phyloP scores from a whole-genome alignment of 2,888 invertebrate species.

The Drosophila prostipennis region DNA sequence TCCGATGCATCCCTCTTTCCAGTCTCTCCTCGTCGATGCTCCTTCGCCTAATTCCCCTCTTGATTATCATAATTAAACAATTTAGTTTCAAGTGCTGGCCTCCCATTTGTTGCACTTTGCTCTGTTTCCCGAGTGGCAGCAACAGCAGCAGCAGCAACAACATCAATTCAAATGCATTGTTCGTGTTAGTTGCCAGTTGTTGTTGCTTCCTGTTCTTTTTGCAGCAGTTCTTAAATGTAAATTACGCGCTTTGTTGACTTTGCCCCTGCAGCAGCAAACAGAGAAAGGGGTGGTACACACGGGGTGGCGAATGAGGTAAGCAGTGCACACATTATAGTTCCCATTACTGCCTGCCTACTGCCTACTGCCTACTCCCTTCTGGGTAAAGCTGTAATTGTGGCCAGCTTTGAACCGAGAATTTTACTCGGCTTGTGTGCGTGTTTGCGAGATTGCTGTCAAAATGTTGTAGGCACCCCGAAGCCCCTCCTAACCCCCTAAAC shows the following conservation, averaged over 20 bases:
- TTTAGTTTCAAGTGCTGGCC: conserved; percentile 68
- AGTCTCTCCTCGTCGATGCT: neutral
- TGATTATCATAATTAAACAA: conserved; percentile 77
- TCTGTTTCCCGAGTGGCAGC: conserved; percentile 37
- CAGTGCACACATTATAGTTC: conserved; percentile 16
- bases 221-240: conserved; percentile 73
- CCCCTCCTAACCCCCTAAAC: neutral
- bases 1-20: neutral
- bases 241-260: conserved; percentile 77
- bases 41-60: conserved; percentile 28
- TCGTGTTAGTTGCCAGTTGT: conserved; percentile 46
- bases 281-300: neutral
- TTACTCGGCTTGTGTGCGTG: conserved; percentile 15
- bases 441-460: conserved; percentile 43
- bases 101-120: conserved; percentile 65
- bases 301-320: conserved; percentile 17
- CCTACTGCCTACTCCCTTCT: neutral
- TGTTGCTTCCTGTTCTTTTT: conserved; percentile 72
- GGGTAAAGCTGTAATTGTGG: conserved; percentile 26
- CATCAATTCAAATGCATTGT: conserved; percentile 43
- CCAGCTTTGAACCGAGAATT: conserved; percentile 27
- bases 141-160: conserved; percentile 18
- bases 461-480: conserved; percentile 27
- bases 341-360: neutral
- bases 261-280: conserved; percentile 43